phyloP scores from a whole-genome alignment of 2,888 invertebrate species.

The Rhaphigaster nebulosa region DNA sequence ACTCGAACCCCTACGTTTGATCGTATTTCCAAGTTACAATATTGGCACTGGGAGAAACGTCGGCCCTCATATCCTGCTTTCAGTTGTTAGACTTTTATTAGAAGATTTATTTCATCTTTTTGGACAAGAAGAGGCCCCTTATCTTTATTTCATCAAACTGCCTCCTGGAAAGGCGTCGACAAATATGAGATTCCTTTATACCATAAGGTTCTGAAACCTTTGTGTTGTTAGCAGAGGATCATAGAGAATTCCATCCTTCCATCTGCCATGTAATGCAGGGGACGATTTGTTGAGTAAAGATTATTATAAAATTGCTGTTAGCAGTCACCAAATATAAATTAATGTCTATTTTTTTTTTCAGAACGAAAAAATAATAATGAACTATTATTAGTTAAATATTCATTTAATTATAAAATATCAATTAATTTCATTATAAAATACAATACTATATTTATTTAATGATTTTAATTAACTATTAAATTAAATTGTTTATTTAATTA shows the following conservation, averaged over 20 bases:
- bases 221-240: neutral
- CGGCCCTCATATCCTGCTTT: neutral
- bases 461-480: too few species aligned
- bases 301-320: too few species aligned
- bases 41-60: neutral
- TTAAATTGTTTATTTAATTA: too few species aligned
- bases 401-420: too few species aligned
- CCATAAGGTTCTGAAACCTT: neutral
- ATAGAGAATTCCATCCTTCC: neutral
- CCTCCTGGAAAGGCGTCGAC: neutral
- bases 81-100: neutral
- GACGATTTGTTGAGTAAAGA: neutral
- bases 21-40: slow-evolving; percentile 11
- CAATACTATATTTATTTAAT: too few species aligned
- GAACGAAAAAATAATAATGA: too few species aligned
- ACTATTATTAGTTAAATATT: too few species aligned
- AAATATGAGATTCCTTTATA: neutral
- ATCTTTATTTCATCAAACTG: slow-evolving; percentile 17
- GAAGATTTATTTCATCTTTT: slow-evolving; percentile 5
- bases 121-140: too few species aligned
- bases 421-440: too few species aligned
- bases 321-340: too few species aligned
- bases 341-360: too few species aligned
- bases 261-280: neutral
- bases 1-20: neutral